A percentile compares a stretch with the other conserved stretches of the same genome.
phyloP scores from a whole-genome alignment of 2,797 vertebrate genomes.

The Anabacerthia variegaticeps region DNA sequence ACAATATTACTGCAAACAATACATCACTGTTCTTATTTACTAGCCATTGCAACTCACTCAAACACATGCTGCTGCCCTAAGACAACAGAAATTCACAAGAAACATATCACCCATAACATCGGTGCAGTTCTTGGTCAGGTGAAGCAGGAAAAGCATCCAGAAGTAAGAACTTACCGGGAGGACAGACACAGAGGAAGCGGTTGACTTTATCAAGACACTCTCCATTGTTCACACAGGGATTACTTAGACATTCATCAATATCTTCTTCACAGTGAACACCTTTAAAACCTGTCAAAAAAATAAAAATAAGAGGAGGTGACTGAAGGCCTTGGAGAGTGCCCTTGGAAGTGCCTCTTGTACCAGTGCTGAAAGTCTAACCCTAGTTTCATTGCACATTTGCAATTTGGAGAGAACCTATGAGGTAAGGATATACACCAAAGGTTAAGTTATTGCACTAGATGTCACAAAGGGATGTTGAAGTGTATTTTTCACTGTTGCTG shows the following conservation, averaged over 20 bases:
- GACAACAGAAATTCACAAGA: neutral
- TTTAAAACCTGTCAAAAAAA: slow-evolving; percentile 84
- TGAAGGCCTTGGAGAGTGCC: neutral
- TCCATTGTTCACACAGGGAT: slow-evolving; percentile 92
- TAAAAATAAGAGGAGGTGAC: neutral
- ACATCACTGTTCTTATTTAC: neutral
- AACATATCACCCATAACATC: neutral
- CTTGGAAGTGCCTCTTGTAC: neutral
- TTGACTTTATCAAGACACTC: slow-evolving; percentile 90
- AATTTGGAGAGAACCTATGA: neutral
- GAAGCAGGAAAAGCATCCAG: neutral
- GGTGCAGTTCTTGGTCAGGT: neutral
- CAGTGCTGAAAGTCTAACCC: neutral
- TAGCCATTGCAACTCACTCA: neutral
- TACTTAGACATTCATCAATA: slow-evolving; percentile 89
- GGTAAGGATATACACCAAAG: neutral
- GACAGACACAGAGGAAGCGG: slow-evolving; percentile 89
- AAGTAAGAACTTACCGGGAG: slow-evolving; percentile 81
- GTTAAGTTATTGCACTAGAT: neutral
- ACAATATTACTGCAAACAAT: neutral
- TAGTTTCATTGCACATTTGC: neutral
- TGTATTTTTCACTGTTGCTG: neutral
- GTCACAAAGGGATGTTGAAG: neutral
- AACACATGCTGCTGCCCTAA: neutral
- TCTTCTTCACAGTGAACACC: slow-evolving; percentile 90